Percentiles rank a stretch among this genome's conserved stretches.
phyloP scores from a whole-genome alignment of 2,113 vertebrate genomes.

The Atlantisia rogersi region DNA sequence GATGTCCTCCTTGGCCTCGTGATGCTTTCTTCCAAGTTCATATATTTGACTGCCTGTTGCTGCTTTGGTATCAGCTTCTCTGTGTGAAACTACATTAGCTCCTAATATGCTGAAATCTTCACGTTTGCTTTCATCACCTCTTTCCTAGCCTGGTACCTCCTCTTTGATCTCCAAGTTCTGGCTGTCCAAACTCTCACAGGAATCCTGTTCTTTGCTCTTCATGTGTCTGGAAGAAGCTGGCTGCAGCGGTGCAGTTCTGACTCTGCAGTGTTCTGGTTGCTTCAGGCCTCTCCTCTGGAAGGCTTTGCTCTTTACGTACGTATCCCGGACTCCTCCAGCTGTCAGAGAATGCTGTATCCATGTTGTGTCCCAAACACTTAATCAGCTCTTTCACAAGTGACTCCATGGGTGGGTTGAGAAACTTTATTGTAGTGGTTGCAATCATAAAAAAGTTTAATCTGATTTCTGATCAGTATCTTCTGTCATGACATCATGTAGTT shows the following conservation, averaged over 20 bases:
- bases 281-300: background rate
- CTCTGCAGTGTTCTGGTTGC: background rate
- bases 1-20: background rate
- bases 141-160: background rate
- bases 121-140: background rate
- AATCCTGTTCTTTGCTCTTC: background rate
- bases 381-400: background rate
- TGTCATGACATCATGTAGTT: background rate
- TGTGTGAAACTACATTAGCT: background rate
- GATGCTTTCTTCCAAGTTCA: background rate
- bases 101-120: background rate
- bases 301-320: background rate
- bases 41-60: background rate
- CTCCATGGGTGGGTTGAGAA: background rate
- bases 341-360: rapidly evolving
- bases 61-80: background rate
- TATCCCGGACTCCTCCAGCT: background rate
- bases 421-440: background rate
- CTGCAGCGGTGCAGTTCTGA: background rate
- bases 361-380: background rate
- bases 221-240: background rate
- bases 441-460: background rate
- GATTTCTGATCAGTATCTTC: slow-evolving; percentile 7
- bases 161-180: background rate
- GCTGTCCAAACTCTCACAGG: background rate